These are phyloP conservation scores for Pseudochromis fuscus DNA, from an alignment of 2,797 vertebrate species.

Conservation along the genomic window DNA sequence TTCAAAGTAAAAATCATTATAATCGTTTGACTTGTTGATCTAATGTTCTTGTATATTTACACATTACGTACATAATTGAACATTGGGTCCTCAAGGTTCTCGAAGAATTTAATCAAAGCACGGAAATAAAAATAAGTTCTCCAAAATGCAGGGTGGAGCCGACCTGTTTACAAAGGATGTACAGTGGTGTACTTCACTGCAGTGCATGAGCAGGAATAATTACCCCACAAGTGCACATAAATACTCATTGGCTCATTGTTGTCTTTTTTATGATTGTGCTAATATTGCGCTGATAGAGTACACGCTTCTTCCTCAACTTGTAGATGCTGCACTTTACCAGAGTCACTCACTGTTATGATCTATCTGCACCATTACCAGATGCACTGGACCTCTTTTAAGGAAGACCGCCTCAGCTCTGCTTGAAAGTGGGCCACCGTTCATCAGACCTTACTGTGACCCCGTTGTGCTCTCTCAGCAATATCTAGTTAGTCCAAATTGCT, in stretches of 20 bases:
- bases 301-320: constrained; percentile 1
- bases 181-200: not conserved
- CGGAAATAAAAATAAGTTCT: not conserved
- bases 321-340: constrained; percentile 10
- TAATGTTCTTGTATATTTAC: not conserved
- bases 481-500: constrained; percentile 69
- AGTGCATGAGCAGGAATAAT: constrained; percentile 9
- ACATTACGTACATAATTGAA: not conserved
- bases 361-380: constrained; percentile 29
- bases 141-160: not conserved
- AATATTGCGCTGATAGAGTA: constrained; percentile 23
- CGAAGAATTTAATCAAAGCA: not conserved
- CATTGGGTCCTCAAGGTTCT: not conserved
- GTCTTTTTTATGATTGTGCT: constrained; percentile 17
- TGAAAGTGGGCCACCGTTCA: constrained; percentile 54
- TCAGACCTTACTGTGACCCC: constrained; percentile 65
- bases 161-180: constrained; percentile 5
- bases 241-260: not conserved
- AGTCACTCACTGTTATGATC: constrained; percentile 33
- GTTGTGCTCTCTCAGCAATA: constrained; percentile 68
- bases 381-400: constrained; percentile 30
- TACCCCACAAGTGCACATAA: not conserved
- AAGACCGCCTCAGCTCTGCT: constrained; percentile 12
- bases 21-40: not conserved
- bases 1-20: constrained; percentile 14